Evolutionary conservation across 2,888 invertebrate species (phyloP).

Genomic region (Ophion costatus): DNA sequence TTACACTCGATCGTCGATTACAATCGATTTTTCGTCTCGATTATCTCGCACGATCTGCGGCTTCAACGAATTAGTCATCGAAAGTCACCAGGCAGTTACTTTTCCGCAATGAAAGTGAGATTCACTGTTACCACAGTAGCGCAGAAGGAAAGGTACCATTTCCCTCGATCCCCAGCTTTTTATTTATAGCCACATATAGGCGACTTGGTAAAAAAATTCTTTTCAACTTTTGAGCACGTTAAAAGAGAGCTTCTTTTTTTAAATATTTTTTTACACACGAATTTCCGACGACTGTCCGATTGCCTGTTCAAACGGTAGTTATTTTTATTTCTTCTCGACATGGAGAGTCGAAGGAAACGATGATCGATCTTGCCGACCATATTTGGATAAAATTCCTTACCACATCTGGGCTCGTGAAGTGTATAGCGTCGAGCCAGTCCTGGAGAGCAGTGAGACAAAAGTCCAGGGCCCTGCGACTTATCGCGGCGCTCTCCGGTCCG

Average conservation of each 20-base stretch:
- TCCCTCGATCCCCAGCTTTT: background rate
- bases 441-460: slow-evolving; percentile 92
- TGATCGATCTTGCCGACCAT: too few species aligned
- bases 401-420: slow-evolving; percentile 88
- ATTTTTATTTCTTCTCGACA: background rate
- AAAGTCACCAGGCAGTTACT: too few species aligned
- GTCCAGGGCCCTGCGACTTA: slow-evolving; percentile 90
- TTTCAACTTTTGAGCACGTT: too few species aligned
- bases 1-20: background rate
- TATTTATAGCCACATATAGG: background rate
- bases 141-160: too few species aligned
- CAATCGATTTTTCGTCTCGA: background rate
- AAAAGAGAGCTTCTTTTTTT: too few species aligned
- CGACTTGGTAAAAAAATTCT: too few species aligned
- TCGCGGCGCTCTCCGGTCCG: slow-evolving; percentile 89
- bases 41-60: background rate
- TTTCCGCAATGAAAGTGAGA: background rate
- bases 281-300: background rate
- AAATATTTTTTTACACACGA: too few species aligned
- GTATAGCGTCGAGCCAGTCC: slow-evolving; percentile 95
- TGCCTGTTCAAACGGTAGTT: background rate
- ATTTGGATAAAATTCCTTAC: slow-evolving; percentile 83
- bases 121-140: background rate
- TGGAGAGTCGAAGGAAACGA: too few species aligned
- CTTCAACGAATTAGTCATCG: background rate